Evolutionary conservation across 2,797 vertebrate genomes (phyloP), one percentile per base, ranked within the genome.

Genomic region (Chromis chromis): DNA sequence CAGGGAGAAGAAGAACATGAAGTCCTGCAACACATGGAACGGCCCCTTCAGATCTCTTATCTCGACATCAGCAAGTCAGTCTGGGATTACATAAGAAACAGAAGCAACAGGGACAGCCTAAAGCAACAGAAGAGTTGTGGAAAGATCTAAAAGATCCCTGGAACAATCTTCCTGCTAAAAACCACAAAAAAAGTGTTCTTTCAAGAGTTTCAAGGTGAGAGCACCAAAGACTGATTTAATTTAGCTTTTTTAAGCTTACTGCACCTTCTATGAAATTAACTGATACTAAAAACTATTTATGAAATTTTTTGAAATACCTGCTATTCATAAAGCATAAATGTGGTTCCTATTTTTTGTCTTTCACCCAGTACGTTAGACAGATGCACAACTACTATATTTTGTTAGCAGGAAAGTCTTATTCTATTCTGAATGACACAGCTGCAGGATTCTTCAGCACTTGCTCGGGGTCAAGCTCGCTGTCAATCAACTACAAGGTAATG

Each of bases 401-500:
- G 25, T 56, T 24, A 28, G 53, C 31, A 25, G 62, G 48, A 61
- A 59, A n/a, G 24, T 78, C 44, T 55, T 40, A 7, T 36, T 70
- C 49, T 40, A 25, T 65, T 28, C 46, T 14, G 62, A 62, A 68
- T 82, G 54, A 67, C 68, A 40, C 76, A 84, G 75, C 78, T 83
- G 76, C 64, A 46, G 62, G 52, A 65, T 81, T 81, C 79, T 62
- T 67, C 54, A 19, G n/a, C 52, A 31, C 69, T 81, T 68, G 76
- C 50, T 74, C 69, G 36, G 65, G 74, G 84, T 87, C 82, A 81
- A 64, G 69, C 61, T 79, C 46, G 48, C 71, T 68, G 80, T 85
- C 89, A 88, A 39, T 86, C 80, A 83, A 49, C 46, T 64, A 74
- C 65, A 66, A 79, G 65, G 72, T 63, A 78, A 86, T 57, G 76